Conservation (phyloP, 1,140 invertebrate species). For the Chironomus striatipennis region DNA sequence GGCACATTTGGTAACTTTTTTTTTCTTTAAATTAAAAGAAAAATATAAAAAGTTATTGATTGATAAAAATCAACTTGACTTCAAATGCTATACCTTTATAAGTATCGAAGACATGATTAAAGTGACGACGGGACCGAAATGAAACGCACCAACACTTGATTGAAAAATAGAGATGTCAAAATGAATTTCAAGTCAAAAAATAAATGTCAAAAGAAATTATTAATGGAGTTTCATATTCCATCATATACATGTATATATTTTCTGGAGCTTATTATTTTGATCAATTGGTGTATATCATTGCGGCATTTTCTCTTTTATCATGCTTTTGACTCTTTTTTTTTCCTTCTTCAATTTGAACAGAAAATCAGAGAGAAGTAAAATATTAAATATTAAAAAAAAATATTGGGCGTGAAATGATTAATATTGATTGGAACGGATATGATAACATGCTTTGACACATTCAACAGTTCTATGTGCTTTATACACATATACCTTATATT, state of each 20-base stretch:
- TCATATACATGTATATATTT: not conserved
- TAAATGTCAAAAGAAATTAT: constrained; percentile 21
- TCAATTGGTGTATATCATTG: constrained; percentile 19
- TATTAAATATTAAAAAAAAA: not conserved
- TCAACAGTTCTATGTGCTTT: constrained; percentile 16
- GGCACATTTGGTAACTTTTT: not conserved
- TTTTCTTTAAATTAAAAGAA: not conserved
- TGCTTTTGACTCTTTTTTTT: not conserved
- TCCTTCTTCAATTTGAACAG: constrained; percentile 5
- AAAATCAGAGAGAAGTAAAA: not conserved
- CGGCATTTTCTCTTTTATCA: not conserved
- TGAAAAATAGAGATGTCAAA: constrained; percentile 23
- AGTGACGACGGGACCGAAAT: constrained; percentile 7
- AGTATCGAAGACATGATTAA: not conserved
- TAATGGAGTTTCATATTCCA: constrained; percentile 14
- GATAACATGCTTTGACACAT: constrained; percentile 19
- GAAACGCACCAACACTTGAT: constrained; percentile 11
- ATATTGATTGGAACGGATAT: constrained; percentile 24
- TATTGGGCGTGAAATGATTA: not conserved
- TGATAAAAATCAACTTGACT: constrained; percentile 10
- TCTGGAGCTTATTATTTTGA: constrained; percentile 17
- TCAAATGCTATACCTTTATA: constrained; percentile 11
- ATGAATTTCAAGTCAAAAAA: constrained; percentile 16
- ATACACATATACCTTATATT: not conserved
- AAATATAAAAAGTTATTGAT: not conserved